Conservation (phyloP, 2,797 vertebrate genomes). For the Enteromius thamalakanensis region DNA sequence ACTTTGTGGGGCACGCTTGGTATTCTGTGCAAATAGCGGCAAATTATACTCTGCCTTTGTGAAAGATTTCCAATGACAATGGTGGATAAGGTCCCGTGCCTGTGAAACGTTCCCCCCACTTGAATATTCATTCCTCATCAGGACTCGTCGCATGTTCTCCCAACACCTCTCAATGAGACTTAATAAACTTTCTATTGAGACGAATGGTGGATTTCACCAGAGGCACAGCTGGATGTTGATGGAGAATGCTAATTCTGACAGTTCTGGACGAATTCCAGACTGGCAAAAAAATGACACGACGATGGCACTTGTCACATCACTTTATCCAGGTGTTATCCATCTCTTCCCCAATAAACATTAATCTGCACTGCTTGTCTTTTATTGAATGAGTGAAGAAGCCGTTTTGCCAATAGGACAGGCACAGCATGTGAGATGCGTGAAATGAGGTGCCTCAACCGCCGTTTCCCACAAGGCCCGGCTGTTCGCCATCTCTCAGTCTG, state of each 20-base stretch:
- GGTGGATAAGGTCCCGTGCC: conserved; percentile 11
- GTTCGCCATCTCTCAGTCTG: conserved; percentile 74
- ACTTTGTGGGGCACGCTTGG: not conserved
- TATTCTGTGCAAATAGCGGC: conserved; percentile 14
- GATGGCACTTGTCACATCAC: conserved; percentile 51
- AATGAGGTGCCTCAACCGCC: conserved; percentile 72
- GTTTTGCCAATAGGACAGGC: conserved; percentile 52
- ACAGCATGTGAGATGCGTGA: conserved; percentile 64
- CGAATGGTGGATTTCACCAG: conserved; percentile 55
- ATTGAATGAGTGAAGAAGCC: conserved; percentile 60
- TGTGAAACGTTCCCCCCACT: not conserved
- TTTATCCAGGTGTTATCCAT: conserved; percentile 53
- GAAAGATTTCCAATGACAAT: conserved; percentile 46
- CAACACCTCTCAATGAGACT: conserved; percentile 40
- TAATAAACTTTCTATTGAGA: conserved; percentile 59
- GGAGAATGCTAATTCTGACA: conserved; percentile 54
- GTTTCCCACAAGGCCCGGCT: conserved; percentile 71
- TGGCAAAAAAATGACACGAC: conserved; percentile 36
- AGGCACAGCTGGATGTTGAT: conserved; percentile 53
- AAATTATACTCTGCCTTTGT: conserved; percentile 39
- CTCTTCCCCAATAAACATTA: conserved; percentile 62
- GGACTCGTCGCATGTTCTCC: conserved; percentile 3
- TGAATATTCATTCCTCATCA: conserved; percentile 42
- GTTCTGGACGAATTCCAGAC: conserved; percentile 48
- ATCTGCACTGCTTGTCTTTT: conserved; percentile 63